phyloP scores from a whole-genome alignment of 2,888 invertebrate genomes.

The Pachliopta kotzebuea region DNA sequence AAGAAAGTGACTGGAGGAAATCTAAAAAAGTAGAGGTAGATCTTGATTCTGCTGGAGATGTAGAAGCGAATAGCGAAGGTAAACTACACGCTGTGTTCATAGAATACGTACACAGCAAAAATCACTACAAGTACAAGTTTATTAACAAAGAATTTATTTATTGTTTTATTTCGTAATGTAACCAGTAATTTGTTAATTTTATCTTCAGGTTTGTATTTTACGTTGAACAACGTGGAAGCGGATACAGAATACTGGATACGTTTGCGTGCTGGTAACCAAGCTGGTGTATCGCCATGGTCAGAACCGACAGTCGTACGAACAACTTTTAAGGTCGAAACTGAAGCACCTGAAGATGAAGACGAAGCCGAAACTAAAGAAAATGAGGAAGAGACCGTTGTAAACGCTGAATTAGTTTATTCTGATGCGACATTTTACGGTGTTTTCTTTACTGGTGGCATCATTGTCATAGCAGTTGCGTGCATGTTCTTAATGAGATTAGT shows the following conservation, averaged over 20 bases:
- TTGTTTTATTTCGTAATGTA: background rate
- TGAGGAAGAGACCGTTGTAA: slow-evolving; percentile 30
- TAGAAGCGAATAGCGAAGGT: slow-evolving; percentile 35
- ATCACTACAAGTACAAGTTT: too few relatives aligned
- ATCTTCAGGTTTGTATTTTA: slow-evolving; percentile 41
- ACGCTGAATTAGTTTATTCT: slow-evolving; percentile 29
- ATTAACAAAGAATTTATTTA: too few relatives aligned
- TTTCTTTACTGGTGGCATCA: slow-evolving; percentile 56
- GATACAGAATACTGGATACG: slow-evolving; percentile 56
- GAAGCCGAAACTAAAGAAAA: slow-evolving; percentile 30
- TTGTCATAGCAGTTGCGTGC: slow-evolving; percentile 49
- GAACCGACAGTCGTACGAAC: slow-evolving; percentile 41
- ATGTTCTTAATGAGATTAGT: slow-evolving; percentile 55
- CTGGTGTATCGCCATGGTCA: slow-evolving; percentile 58
- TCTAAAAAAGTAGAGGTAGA: slow-evolving; percentile 33
- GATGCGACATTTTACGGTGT: slow-evolving; percentile 54
- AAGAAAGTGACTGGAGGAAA: slow-evolving; percentile 47
- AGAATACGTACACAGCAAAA: background rate
- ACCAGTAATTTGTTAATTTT: background rate
- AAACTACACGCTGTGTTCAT: background rate
- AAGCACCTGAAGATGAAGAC: slow-evolving; percentile 29
- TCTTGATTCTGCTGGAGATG: slow-evolving; percentile 32
- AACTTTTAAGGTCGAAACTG: slow-evolving; percentile 30
- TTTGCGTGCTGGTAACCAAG: slow-evolving; percentile 48
- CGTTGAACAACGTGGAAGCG: slow-evolving; percentile 43